These are phyloP conservation scores for Myathropa florea DNA, from an alignment of 2,888 invertebrate genomes.

Conservation along the genomic window DNA sequence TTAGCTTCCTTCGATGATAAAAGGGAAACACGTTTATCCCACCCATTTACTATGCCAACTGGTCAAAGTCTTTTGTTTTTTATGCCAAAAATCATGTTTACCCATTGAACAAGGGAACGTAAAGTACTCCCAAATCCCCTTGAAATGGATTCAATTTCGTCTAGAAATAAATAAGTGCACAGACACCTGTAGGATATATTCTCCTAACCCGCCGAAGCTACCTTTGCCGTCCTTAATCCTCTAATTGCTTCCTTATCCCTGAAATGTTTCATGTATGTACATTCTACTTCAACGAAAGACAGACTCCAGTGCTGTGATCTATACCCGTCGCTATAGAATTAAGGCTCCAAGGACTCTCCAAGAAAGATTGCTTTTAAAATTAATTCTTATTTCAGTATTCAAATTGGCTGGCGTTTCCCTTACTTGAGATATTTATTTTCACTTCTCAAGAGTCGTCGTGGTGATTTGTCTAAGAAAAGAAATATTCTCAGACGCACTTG, in stretches of 20 bases:
- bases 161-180: neutral
- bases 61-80: neutral
- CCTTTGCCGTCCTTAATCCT: neutral
- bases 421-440: neutral
- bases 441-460: neutral
- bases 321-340: neutral
- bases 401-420: neutral
- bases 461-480: neutral
- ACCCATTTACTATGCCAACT: neutral
- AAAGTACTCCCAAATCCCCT: neutral
- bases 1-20: neutral
- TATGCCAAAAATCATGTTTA: neutral
- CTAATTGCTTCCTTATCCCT: conserved; percentile 1
- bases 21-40: neutral
- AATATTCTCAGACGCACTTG: neutral
- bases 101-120: neutral
- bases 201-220: neutral
- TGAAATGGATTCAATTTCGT: neutral
- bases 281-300: neutral
- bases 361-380: neutral
- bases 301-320: neutral
- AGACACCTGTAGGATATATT: conserved; percentile 17
- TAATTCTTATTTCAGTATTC: neutral
- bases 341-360: neutral
- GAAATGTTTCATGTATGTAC: neutral